A percentile compares a stretch with the other conserved stretches of the same genome.
Evolutionary conservation across 2,113 vertebrate genomes (phyloP).

Genomic region (Oncorhynchus masou): DNA sequence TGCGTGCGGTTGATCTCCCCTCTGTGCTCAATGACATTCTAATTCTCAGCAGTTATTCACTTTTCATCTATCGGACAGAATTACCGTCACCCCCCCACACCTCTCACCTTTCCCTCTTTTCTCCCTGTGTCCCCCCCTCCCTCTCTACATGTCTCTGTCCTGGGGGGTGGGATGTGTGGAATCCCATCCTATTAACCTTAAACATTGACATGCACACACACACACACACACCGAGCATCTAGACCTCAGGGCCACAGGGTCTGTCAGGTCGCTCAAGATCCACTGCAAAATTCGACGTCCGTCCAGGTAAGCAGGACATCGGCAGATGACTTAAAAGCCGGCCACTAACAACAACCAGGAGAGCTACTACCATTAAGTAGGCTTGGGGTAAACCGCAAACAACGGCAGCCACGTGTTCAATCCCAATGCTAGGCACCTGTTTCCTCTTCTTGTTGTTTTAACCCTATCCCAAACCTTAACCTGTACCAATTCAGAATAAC

Average conservation of each 20-base stretch:
- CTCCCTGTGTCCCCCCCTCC: constrained; percentile 48
- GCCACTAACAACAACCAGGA: too few species aligned
- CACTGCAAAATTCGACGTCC: too few species aligned
- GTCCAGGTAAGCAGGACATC: too few species aligned
- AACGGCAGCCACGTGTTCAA: too few species aligned
- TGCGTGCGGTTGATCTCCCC: constrained; percentile 52
- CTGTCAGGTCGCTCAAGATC: too few species aligned
- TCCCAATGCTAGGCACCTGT: too few species aligned
- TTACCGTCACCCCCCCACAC: constrained; percentile 42
- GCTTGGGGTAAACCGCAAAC: too few species aligned
- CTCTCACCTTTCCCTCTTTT: constrained; percentile 43
- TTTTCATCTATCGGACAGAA: constrained; percentile 58
- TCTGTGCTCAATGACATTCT: constrained; percentile 66
- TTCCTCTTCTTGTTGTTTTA: too few species aligned
- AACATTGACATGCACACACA: constrained; percentile 12
- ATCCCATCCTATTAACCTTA: constrained; percentile 52
- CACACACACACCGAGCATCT: constrained; percentile 5
- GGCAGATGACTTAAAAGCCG: too few species aligned
- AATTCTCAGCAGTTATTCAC: constrained; percentile 62
- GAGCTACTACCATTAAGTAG: too few species aligned
- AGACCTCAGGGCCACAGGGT: not conserved
- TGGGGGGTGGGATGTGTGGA: constrained; percentile 46
- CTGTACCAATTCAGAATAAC: too few species aligned
- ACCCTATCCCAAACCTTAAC: too few species aligned
- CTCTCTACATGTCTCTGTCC: constrained; percentile 54